phyloP scores from a whole-genome alignment of 2,797 vertebrate genomes.

The Argyrosomus regius region DNA sequence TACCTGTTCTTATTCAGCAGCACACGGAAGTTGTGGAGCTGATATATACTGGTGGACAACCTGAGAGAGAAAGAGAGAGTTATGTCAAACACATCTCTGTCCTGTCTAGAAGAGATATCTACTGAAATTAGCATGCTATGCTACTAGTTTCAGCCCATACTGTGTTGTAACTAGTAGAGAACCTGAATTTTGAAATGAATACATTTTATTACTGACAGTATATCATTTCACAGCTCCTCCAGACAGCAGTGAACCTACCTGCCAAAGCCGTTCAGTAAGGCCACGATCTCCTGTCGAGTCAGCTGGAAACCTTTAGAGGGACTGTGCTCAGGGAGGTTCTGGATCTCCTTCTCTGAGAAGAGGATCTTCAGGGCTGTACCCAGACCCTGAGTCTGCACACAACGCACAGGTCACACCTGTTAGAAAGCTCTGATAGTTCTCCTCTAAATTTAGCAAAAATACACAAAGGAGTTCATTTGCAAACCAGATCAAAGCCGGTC shows the following conservation, averaged over 20 bases:
- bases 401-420: background rate
- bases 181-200: too few species aligned
- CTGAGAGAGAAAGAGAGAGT: slow-evolving; percentile 69
- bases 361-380: slow-evolving; percentile 96
- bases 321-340: slow-evolving; percentile 92
- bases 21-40: slow-evolving; percentile 92
- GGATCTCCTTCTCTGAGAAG: slow-evolving; percentile 96
- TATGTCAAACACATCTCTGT: too few species aligned
- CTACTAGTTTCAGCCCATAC: too few species aligned
- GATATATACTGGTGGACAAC: slow-evolving; percentile 94
- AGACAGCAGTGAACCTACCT: slow-evolving; percentile 79
- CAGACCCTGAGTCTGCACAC: slow-evolving; percentile 91
- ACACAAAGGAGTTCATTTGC: background rate
- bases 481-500: too few species aligned
- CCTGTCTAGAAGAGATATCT: too few species aligned
- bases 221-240: too few species aligned
- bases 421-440: background rate
- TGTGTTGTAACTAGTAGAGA: too few species aligned
- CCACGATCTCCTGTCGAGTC: slow-evolving; percentile 95
- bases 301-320: slow-evolving; percentile 96
- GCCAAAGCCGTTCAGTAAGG: slow-evolving; percentile 92
- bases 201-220: too few species aligned
- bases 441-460: background rate
- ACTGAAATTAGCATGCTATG: too few species aligned
- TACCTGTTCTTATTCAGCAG: slow-evolving; percentile 92